Conservation (phyloP, 2,888 invertebrate genomes). For the Colletes collaris region DNA sequence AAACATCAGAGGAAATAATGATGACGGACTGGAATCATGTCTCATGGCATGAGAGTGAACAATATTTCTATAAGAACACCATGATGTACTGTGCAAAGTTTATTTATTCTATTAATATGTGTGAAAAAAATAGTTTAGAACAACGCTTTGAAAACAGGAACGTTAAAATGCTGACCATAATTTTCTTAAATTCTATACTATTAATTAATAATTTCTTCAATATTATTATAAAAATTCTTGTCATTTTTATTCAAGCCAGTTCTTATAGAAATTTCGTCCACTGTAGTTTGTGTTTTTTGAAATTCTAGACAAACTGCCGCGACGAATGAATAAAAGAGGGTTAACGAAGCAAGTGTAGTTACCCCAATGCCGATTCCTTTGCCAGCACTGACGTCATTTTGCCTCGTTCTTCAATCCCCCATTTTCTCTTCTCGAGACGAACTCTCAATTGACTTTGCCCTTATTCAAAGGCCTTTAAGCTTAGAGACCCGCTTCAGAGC, state of each 20-base stretch:
- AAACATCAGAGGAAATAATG: constrained; percentile 37
- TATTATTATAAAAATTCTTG: too few species aligned
- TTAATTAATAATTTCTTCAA: too few species aligned
- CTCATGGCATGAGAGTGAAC: not conserved
- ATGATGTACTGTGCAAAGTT: too few species aligned
- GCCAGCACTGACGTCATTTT: constrained; percentile 46
- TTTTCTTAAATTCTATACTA: too few species aligned
- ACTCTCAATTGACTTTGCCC: constrained; percentile 61
- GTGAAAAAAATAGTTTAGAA: too few species aligned
- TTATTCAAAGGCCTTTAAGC: constrained; percentile 51
- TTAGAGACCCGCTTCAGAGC: constrained; percentile 26
- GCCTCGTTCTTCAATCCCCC: constrained; percentile 17
- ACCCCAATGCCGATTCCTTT: constrained; percentile 7
- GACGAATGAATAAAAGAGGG: constrained; percentile 18
- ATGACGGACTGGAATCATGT: not conserved
- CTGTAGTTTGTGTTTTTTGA: not conserved
- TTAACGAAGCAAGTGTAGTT: not conserved
- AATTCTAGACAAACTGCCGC: not conserved
- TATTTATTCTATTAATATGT: too few species aligned
- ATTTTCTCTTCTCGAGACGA: constrained; percentile 33
- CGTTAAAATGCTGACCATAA: too few species aligned
- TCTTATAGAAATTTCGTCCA: too few species aligned
- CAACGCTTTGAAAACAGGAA: too few species aligned
- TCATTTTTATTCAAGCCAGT: too few species aligned
- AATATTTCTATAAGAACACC: too few species aligned